A percentile compares a stretch with the other conserved stretches of the same genome.
Conservation (phyloP, 2,888 invertebrate species). For the Steromphala cineraria region DNA sequence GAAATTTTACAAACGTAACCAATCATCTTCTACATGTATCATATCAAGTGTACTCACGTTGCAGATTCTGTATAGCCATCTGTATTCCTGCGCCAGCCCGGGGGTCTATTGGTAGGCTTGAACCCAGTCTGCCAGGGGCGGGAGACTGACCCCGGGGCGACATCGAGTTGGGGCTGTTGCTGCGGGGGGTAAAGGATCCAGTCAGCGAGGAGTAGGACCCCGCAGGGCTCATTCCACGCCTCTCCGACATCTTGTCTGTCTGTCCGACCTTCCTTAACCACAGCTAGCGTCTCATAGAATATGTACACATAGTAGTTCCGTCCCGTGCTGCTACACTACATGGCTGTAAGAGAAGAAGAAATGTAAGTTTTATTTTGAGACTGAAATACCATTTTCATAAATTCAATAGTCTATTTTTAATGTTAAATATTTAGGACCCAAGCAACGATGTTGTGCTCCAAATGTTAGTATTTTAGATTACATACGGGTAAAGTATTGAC, state of each 20-base stretch:
- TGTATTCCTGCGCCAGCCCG: slow-evolving; percentile 49
- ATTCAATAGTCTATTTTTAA: no score
- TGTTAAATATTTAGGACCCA: no score
- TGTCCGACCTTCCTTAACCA: background rate
- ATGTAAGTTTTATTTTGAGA: background rate
- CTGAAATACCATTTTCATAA: no score
- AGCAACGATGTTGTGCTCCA: no score
- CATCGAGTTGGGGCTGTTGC: slow-evolving; percentile 42
- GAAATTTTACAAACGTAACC: no score
- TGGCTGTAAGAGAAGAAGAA: background rate
- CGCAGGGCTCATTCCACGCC: slow-evolving; percentile 41
- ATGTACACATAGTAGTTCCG: background rate
- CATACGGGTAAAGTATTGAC: no score
- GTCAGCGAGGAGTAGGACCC: slow-evolving; percentile 51
- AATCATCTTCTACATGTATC: no score
- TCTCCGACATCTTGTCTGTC: background rate
- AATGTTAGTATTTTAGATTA: no score
- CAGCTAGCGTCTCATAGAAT: background rate
- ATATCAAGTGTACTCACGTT: slow-evolving; percentile 46
- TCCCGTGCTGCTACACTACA: background rate
- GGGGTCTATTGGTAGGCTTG: slow-evolving; percentile 30
- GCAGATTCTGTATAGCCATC: slow-evolving; percentile 55
- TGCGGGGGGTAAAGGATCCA: slow-evolving; percentile 46
- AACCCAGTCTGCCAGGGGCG: slow-evolving; percentile 26
- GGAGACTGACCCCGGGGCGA: slow-evolving; percentile 41